Evolutionary conservation across 1,140 invertebrate genomes (phyloP).

Genomic region (Microplitis demolitor): DNA sequence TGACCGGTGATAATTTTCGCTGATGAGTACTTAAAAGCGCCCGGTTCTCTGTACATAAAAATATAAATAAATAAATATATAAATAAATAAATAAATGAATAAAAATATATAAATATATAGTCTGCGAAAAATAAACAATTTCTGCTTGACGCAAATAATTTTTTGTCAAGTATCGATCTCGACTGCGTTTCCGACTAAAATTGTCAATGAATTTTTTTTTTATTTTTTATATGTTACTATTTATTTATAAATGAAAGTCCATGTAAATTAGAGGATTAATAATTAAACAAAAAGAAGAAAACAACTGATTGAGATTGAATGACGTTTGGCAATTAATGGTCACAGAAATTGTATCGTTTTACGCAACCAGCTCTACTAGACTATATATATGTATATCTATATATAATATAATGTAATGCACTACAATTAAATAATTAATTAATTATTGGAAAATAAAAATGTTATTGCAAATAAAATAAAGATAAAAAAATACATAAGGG

Average conservation of each 20-base stretch:
- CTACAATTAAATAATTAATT: constrained; percentile 47
- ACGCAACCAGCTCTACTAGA: constrained; percentile 47
- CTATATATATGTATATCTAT: constrained; percentile 9
- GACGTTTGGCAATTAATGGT: too few relatives aligned
- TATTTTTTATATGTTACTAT: too few relatives aligned
- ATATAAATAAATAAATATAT: constrained; percentile 37
- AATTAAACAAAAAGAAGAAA: constrained; percentile 26
- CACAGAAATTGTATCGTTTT: constrained; percentile 32
- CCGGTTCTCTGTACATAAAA: neutral
- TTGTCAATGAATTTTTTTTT: too few relatives aligned
- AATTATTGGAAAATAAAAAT: constrained; percentile 25
- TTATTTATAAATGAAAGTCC: too few relatives aligned
- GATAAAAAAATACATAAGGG: constrained; percentile 30
- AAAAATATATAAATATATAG: constrained; percentile 18
- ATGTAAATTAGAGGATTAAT: neutral
- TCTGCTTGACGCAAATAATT: too few relatives aligned
- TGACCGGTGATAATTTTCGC: neutral
- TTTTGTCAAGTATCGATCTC: too few relatives aligned
- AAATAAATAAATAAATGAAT: constrained; percentile 31
- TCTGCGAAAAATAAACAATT: constrained; percentile 16
- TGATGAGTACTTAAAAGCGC: constrained; percentile 26
- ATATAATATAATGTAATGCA: constrained; percentile 53
- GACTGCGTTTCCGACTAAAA: too few relatives aligned
- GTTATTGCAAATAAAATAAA: constrained; percentile 38
- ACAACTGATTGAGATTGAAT: constrained; percentile 34